A percentile compares a stretch with the other conserved stretches of the same genome.
Conservation (phyloP, 2,113 vertebrate species). For the Anser cygnoides region DNA sequence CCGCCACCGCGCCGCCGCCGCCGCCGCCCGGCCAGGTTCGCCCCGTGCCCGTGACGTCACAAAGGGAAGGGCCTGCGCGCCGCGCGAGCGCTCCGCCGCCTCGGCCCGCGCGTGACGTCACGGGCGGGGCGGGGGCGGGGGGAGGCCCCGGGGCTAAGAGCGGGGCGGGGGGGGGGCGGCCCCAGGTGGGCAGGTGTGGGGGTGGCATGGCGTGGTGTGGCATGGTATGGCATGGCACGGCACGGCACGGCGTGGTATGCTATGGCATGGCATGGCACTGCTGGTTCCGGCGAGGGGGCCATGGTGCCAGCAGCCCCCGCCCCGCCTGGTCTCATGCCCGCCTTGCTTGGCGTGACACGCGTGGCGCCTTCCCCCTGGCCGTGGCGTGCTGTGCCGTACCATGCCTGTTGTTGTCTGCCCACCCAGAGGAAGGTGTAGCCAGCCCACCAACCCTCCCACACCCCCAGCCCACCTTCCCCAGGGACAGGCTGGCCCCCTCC, state of each 20-base stretch:
- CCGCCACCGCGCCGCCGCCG: neutral
- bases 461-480: neutral
- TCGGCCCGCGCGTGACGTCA: conserved; percentile 65
- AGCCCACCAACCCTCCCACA: too few species aligned
- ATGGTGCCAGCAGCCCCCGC: too few species aligned
- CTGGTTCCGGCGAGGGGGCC: too few species aligned
- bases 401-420: neutral
- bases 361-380: too few species aligned
- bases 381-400: neutral
- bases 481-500: neutral
- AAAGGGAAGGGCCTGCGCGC: conserved; percentile 72
- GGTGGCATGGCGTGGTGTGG: neutral
- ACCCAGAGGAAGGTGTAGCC: neutral
- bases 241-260: too few species aligned
- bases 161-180: neutral
- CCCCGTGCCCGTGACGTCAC: conserved; percentile 78
- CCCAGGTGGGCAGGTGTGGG: conserved; percentile 31
- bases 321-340: too few species aligned
- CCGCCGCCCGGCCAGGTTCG: conserved; percentile 57
- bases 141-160: neutral
- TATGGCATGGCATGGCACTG: too few species aligned
- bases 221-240: too few species aligned
- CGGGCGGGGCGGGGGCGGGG: conserved; percentile 46
- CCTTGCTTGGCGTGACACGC: too few species aligned
- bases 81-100: neutral